Evolutionary conservation across 2,797 vertebrate genomes (phyloP), one percentile per base, ranked within the genome.

Genomic region (Thalassophryne amazonica): DNA sequence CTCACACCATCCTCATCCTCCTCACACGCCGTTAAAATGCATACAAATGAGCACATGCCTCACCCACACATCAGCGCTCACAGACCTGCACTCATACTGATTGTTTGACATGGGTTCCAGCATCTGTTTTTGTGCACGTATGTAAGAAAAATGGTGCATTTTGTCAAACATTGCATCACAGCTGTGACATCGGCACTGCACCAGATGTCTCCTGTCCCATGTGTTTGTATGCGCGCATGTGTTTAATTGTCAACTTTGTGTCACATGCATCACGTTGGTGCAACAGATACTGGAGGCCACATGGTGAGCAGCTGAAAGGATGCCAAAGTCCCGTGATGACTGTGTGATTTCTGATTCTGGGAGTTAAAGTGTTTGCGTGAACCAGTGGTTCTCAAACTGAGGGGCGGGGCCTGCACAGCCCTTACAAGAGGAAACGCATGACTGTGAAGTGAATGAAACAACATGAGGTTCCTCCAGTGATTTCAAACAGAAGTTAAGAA

Each of bases 161-260:
- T 62, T 48, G 58, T 69, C n/a, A 39, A 32, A 56, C 60, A n/a
- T 54, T 65, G 60, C 76, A 32, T 79, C 72, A 69, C 33, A 32
- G 51, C 45, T 5, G 45, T 22, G 46, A 35, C 21, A 16, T 24
- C 11, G 43, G 37, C 46, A 8, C 62, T 34, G 38, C 41, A 27
- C 35, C 89, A 89, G 81, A 84, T 86, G 88, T 76, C 73, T 67
- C 46, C 55, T 48, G 58, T 60, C 60, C 62, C 59, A 37, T 24
- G 52, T 21, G 28, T 39, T 19, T 21, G 37, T 45, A 39, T 28
- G 28, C 51, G 29, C 76, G 63, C 41, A 52, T 50, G 70, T 41
- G 55, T 73, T 54, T 63, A 62, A 63, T 76, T 71, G 74, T 70
- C 83, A 54, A 43, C 60, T 42, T 45, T 3, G 68, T 81, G 86